Conservation (phyloP, 2,888 invertebrate species). For the Dryadula phaetusa region DNA sequence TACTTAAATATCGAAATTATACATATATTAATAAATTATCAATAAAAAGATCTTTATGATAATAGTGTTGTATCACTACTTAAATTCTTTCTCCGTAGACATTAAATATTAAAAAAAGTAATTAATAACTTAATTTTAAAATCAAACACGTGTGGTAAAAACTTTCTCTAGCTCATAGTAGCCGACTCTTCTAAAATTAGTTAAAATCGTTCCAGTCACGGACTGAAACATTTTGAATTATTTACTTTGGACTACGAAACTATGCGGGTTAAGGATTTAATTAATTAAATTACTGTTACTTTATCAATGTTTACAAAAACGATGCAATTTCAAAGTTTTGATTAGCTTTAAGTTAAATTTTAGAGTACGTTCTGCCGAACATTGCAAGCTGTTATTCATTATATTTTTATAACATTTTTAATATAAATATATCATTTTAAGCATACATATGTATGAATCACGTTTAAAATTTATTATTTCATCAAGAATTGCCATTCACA, state of each 20-base stretch:
- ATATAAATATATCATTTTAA: background rate
- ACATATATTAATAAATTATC: no score
- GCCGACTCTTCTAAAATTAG: constrained; percentile 37
- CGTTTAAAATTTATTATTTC: background rate
- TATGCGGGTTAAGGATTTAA: constrained; percentile 35
- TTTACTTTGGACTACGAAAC: constrained; percentile 34
- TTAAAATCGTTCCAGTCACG: constrained; percentile 38
- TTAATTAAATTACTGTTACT: constrained; percentile 17
- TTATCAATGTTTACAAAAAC: constrained; percentile 14
- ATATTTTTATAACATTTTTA: background rate
- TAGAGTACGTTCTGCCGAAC: background rate
- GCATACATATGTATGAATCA: constrained; percentile 10
- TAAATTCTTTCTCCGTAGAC: no score
- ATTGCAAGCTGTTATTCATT: background rate
- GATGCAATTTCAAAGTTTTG: constrained; percentile 15
- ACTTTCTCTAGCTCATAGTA: constrained; percentile 28
- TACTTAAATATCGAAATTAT: no score
- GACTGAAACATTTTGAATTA: constrained; percentile 30
- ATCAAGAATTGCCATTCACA: constrained; percentile 32
- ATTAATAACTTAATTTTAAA: background rate
- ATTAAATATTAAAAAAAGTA: no score
- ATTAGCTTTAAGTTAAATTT: background rate
- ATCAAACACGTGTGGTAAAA: constrained; percentile 13
- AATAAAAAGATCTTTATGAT: no score
- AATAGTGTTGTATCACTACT: no score